A percentile compares a stretch with the other conserved stretches of the same genome.
These are phyloP conservation scores for Psittacula echo DNA, from an alignment of 2,797 vertebrate genomes.

Conservation along the genomic window DNA sequence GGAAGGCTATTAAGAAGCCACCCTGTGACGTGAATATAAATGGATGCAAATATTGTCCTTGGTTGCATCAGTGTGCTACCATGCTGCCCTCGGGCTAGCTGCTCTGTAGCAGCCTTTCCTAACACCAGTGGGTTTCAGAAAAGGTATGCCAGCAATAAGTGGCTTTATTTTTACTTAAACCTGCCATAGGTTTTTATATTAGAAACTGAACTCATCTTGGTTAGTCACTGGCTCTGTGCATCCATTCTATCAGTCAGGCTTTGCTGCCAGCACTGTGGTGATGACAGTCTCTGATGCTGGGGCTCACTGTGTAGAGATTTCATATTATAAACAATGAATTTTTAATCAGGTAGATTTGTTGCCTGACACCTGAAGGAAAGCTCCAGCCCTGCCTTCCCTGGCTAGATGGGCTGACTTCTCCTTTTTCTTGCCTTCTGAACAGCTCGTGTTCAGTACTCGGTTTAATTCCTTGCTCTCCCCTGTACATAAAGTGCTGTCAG, in stretches of 20 bases:
- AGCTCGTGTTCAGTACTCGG: accelerated
- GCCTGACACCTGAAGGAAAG: neutral
- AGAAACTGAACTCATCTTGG: neutral
- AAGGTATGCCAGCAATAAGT: neutral
- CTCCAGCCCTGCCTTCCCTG: neutral
- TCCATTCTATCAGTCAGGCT: neutral
- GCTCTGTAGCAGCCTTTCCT: neutral
- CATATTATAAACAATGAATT: neutral
- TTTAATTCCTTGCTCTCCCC: neutral
- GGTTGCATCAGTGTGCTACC: neutral
- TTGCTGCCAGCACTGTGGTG: neutral
- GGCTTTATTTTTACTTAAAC: neutral
- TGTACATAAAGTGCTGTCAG: neutral
- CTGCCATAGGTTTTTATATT: neutral
- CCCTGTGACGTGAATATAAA: neutral
- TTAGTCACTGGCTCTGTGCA: neutral
- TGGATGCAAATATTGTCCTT: neutral
- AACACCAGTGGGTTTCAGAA: neutral
- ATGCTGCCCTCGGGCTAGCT: neutral
- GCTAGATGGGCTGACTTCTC: neutral
- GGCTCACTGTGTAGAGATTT: neutral
- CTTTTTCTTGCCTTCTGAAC: neutral
- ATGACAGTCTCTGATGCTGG: neutral
- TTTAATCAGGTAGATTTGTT: neutral
- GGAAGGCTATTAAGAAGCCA: neutral